Conservation (phyloP, 1,140 invertebrate genomes). For the Tribolium madens region DNA sequence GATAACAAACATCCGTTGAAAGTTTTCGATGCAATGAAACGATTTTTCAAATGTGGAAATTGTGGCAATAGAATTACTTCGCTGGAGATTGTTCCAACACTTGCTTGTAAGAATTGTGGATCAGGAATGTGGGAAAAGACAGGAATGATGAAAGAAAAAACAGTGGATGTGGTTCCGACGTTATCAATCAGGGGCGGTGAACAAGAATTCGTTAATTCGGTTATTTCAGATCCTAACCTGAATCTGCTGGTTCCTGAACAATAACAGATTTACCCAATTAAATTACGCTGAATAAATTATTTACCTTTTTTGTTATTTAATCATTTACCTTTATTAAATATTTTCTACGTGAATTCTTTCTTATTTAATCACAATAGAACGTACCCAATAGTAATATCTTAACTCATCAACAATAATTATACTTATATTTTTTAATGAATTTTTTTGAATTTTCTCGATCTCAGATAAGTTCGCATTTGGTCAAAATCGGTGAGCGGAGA, state of each 20-base stretch:
- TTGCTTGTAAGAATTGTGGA: conserved; percentile 83
- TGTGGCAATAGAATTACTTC: conserved; percentile 86
- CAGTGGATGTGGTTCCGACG: conserved; percentile 67
- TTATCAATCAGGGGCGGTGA: conserved; percentile 81
- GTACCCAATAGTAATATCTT: no score
- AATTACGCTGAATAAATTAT: conserved; percentile 36
- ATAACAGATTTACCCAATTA: conserved; percentile 13
- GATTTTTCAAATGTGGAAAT: conserved; percentile 91
- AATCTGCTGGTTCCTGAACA: conserved; percentile 75
- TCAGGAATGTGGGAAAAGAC: conserved; percentile 81
- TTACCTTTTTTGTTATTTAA: no score
- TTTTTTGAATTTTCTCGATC: no score
- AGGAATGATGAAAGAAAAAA: conserved; percentile 83
- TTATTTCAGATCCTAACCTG: conserved; percentile 72
- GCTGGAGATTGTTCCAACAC: conserved; percentile 81
- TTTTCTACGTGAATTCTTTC: conserved; percentile 39
- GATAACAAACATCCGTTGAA: conserved; percentile 82
- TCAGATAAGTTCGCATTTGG: no score
- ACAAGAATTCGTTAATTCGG: conserved; percentile 75
- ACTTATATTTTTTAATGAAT: no score
- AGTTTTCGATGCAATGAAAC: conserved; percentile 82
- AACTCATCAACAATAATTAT: no score
- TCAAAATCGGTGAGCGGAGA: no score
- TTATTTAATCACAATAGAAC: neutral
- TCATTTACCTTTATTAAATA: conserved; percentile 4